phyloP scores from a whole-genome alignment of 2,888 invertebrate species.

The Morpho achilles region DNA sequence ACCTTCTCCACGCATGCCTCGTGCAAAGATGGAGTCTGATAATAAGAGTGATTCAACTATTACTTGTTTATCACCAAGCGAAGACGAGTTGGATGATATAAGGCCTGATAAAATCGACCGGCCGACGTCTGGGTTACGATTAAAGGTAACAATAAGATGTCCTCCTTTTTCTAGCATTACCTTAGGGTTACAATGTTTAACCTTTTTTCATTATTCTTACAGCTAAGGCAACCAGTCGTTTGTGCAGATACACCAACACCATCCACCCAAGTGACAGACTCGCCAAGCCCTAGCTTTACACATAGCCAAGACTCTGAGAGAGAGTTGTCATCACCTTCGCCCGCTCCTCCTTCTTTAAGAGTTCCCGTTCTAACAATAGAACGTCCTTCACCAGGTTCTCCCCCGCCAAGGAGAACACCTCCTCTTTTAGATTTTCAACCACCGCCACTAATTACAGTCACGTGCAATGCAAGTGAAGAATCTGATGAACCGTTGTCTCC shows the following conservation, averaged over 20 bases:
- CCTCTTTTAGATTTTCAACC: constrained; percentile 83
- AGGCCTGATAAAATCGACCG: constrained; percentile 54
- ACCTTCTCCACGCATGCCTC: constrained; percentile 67
- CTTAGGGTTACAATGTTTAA: no score
- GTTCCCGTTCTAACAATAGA: constrained; percentile 84
- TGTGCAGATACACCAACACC: constrained; percentile 68
- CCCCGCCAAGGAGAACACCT: constrained; percentile 80
- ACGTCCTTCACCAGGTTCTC: constrained; percentile 84
- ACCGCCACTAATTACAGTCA: constrained; percentile 86
- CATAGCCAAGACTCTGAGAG: constrained; percentile 71
- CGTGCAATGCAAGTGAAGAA: constrained; percentile 88
- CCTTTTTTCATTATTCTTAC: constrained; percentile 34
- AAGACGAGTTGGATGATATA: constrained; percentile 68
- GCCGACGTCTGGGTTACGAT: constrained; percentile 51
- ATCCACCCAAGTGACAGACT: constrained; percentile 67
- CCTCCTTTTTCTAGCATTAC: no score
- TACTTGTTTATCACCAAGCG: constrained; percentile 59
- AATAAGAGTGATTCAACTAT: constrained; percentile 47
- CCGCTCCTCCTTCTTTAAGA: constrained; percentile 71
- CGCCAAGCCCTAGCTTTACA: constrained; percentile 67
- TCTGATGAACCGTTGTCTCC: constrained; percentile 86
- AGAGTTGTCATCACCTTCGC: constrained; percentile 63
- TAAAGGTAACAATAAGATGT: constrained; percentile 50
- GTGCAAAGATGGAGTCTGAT: constrained; percentile 54
- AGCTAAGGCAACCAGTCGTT: constrained; percentile 75